phyloP scores from a whole-genome alignment of 2,888 invertebrate genomes.

The Dichetophora obliterata region DNA sequence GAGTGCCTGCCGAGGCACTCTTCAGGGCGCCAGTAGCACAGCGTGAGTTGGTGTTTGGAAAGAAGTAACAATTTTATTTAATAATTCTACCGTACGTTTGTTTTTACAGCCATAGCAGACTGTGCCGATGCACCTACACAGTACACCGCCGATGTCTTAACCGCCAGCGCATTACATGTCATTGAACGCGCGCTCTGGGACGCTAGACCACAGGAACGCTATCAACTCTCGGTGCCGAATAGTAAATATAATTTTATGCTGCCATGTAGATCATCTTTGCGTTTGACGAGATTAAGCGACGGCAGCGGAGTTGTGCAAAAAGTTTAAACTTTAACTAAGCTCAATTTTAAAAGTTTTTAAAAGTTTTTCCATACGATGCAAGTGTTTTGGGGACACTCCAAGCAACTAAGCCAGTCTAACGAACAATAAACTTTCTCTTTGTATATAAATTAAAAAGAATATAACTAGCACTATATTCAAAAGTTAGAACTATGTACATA shows the following conservation, averaged over 20 bases:
- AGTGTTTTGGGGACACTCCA: constrained; percentile 42
- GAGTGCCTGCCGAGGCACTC: constrained; percentile 76
- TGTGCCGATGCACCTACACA: constrained; percentile 75
- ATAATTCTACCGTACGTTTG: constrained; percentile 16
- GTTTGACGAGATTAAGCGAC: constrained; percentile 51
- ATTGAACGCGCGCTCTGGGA: constrained; percentile 76
- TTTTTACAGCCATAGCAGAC: constrained; percentile 60
- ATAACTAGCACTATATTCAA: neutral
- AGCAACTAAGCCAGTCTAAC: neutral
- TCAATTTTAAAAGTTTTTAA: constrained; percentile 4
- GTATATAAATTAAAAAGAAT: constrained; percentile 9
- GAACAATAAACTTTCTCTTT: neutral
- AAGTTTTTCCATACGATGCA: neutral
- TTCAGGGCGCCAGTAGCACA: constrained; percentile 76
- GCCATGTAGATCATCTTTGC: constrained; percentile 69
- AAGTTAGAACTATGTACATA: constrained; percentile 1
- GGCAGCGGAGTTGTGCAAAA: constrained; percentile 52
- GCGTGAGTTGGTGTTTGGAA: constrained; percentile 61
- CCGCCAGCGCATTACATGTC: constrained; percentile 74
- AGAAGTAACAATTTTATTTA: neutral
- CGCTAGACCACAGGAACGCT: constrained; percentile 72
- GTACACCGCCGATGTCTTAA: constrained; percentile 76
- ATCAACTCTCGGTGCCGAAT: constrained; percentile 64
- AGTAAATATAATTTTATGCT: constrained; percentile 68
- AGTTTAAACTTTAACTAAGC: constrained; percentile 47